Percentiles rank a stretch among this genome's conserved stretches.
These are phyloP conservation scores for Drymonia ruficornis DNA, from an alignment of 2,888 invertebrate species.

Conservation along the genomic window DNA sequence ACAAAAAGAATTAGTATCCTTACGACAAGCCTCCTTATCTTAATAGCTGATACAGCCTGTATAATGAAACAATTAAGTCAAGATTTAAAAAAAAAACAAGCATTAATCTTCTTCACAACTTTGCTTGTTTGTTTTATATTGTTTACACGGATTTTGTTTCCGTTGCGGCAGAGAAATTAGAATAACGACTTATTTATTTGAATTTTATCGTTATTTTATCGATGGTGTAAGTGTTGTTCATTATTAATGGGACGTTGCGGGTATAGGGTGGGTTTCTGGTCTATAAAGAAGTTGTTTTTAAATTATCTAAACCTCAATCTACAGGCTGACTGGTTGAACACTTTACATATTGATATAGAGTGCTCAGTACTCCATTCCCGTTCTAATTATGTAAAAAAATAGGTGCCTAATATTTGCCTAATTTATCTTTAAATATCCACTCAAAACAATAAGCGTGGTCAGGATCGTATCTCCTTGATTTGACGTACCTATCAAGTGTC, in stretches of 20 bases:
- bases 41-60: slow-evolving; percentile 54
- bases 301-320: too few relatives aligned
- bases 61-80: slow-evolving; percentile 77
- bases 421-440: too few relatives aligned
- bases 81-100: slow-evolving; percentile 15
- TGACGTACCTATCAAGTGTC: too few relatives aligned
- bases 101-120: slow-evolving; percentile 72
- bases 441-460: too few relatives aligned
- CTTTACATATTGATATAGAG: too few relatives aligned
- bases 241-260: slow-evolving; percentile 15
- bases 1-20: slow-evolving; percentile 39
- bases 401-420: too few relatives aligned
- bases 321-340: too few relatives aligned
- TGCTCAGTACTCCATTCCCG: too few relatives aligned
- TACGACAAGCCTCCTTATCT: slow-evolving; percentile 58
- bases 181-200: slow-evolving; percentile 46
- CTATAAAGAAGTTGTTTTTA: not conserved
- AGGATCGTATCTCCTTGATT: too few relatives aligned
- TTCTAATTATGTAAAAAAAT: too few relatives aligned
- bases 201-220: slow-evolving; percentile 42
- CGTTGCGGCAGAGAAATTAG: slow-evolving; percentile 41
- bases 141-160: slow-evolving; percentile 68
- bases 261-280: not conserved
- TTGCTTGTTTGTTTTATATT: slow-evolving; percentile 65
- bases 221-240: slow-evolving; percentile 15